These are phyloP conservation scores for Plotosus lineatus DNA, from an alignment of 2,113 vertebrate genomes.

Conservation along the genomic window DNA sequence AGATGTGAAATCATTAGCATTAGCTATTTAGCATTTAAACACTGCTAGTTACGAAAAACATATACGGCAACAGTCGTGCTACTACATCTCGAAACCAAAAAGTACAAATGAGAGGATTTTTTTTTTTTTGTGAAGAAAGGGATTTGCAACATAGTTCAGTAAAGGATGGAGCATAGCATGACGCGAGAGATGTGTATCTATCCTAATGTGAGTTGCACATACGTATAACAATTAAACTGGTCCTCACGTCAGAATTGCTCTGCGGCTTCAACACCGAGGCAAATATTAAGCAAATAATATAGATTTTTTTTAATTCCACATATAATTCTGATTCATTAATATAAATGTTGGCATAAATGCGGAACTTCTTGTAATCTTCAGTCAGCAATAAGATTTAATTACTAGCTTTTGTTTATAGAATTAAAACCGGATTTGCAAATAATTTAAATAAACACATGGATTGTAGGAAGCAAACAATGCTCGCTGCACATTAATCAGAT, in stretches of 20 bases:
- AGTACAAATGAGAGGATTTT: too few species aligned
- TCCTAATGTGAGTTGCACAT: too few species aligned
- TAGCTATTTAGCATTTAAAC: too few species aligned
- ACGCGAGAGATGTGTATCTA: too few species aligned
- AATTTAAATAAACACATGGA: neutral
- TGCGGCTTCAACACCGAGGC: neutral
- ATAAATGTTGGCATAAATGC: neutral
- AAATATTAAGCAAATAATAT: neutral
- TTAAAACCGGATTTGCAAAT: neutral
- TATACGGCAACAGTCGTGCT: too few species aligned
- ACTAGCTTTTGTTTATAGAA: neutral
- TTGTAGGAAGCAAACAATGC: neutral
- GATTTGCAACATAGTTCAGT: too few species aligned
- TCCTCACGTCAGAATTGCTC: neutral
- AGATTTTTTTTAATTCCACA: neutral
- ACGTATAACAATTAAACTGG: neutral
- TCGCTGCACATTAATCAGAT: neutral
- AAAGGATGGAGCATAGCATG: too few species aligned
- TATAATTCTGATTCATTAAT: neutral
- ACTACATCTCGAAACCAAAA: too few species aligned
- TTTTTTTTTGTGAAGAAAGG: too few species aligned
- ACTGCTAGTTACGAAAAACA: too few species aligned
- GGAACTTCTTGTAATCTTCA: neutral
- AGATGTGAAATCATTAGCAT: too few species aligned
- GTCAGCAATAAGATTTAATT: neutral